Conservation (phyloP, 64 coral and sea anemone genomes). For the Pachyseris speciosa region DNA sequence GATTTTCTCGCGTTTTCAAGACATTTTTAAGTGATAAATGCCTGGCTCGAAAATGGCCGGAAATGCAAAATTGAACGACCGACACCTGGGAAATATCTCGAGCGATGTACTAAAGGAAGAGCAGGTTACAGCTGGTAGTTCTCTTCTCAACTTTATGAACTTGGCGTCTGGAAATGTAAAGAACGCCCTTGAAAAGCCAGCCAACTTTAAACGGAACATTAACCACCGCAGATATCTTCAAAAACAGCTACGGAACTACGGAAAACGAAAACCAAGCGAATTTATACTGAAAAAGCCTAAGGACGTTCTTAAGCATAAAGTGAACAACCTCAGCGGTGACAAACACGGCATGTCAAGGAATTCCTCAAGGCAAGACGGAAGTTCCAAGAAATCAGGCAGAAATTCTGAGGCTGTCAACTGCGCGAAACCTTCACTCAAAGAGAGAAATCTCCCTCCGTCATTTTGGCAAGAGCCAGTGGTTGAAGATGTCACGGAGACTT, state of each 20-base stretch:
- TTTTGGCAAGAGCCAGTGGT: conserved; percentile 91
- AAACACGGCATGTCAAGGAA: conserved; percentile 39
- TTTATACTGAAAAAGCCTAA: conserved; percentile 64
- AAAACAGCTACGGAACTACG: conserved; percentile 93
- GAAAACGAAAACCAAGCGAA: conserved; percentile 80
- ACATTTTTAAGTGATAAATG: conserved; percentile 18
- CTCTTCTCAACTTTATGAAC: conserved; percentile 95
- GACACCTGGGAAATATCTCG: conserved; percentile 41
- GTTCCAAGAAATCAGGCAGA: conserved; percentile 56
- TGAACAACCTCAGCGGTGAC: not conserved
- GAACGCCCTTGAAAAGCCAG: conserved; percentile 94
- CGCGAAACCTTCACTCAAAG: conserved; percentile 53
- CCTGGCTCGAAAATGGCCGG: conserved; percentile 14
- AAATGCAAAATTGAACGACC: conserved; percentile 49
- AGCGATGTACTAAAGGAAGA: conserved; percentile 66
- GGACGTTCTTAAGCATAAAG: conserved; percentile 43
- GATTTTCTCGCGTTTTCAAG: not conserved
- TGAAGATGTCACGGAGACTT: conserved; percentile 52
- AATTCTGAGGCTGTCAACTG: conserved; percentile 13
- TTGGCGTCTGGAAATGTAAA: conserved; percentile 95
- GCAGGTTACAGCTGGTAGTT: conserved; percentile 77
- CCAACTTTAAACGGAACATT: conserved; percentile 97
- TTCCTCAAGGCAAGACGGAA: conserved; percentile 65
- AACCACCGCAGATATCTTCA: conserved; percentile 97
- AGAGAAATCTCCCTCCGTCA: conserved; percentile 59